Conservation (phyloP, 2,888 invertebrate species). For the Trachelus tabidus region DNA sequence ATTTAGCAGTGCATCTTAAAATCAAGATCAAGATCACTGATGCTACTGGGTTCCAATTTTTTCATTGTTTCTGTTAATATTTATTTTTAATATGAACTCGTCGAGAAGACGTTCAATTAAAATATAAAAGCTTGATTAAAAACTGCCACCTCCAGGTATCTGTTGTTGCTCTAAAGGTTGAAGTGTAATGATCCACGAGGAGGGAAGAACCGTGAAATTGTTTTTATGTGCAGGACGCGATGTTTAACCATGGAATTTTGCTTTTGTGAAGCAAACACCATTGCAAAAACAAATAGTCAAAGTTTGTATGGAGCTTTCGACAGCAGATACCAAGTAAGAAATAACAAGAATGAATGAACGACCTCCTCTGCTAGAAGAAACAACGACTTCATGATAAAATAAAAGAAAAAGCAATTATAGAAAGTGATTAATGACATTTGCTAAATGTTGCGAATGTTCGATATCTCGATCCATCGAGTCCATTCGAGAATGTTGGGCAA, state of each 20-base stretch:
- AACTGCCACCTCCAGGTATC: too few species aligned
- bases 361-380: constrained; percentile 23
- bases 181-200: neutral
- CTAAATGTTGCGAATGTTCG: neutral
- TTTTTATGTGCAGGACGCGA: neutral
- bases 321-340: neutral
- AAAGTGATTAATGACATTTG: neutral
- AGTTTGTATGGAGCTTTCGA: neutral
- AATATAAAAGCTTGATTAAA: too few species aligned
- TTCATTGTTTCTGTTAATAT: too few species aligned
- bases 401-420: neutral
- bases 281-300: neutral
- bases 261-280: neutral
- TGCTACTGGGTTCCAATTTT: neutral
- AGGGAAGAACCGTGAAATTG: neutral
- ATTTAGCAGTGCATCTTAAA: neutral
- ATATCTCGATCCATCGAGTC: neutral
- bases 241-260: neutral
- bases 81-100: too few species aligned
- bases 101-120: too few species aligned
- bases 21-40: neutral
- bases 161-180: neutral
- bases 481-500: neutral
- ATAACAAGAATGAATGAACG: neutral
- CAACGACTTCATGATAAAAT: constrained; percentile 28